Percentiles rank a stretch among this genome's conserved stretches.
phyloP scores from a whole-genome alignment of 2,888 invertebrate genomes.

The Neoscelio sp. region DNA sequence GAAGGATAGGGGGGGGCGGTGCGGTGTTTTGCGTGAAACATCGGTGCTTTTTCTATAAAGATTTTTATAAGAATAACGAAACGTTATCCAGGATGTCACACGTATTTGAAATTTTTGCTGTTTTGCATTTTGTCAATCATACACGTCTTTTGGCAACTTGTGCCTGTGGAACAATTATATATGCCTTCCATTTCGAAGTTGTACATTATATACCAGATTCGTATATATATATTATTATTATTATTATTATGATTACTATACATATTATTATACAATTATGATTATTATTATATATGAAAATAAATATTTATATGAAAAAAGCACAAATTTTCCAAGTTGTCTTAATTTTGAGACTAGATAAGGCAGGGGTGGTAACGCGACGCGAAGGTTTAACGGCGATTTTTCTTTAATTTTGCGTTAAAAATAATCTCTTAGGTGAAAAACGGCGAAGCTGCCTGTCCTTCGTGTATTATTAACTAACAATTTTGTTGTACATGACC shows the following conservation, averaged over 20 bases:
- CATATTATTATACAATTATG: constrained; percentile 37
- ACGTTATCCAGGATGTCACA: constrained; percentile 74
- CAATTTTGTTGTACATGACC: constrained; percentile 10
- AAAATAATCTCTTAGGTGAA: too few relatives aligned
- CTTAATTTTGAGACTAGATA: constrained; percentile 65
- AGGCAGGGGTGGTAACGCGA: constrained; percentile 80
- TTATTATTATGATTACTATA: constrained; percentile 68
- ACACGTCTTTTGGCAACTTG: constrained; percentile 80
- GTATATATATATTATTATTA: constrained; percentile 64
- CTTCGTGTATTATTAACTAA: constrained; percentile 51
- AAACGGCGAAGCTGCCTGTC: constrained; percentile 56
- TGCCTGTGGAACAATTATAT: constrained; percentile 82
- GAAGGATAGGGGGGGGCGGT: constrained; percentile 71
- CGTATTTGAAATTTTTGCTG: constrained; percentile 41
- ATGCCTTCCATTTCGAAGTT: constrained; percentile 71
- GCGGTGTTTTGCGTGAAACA: constrained; percentile 62
- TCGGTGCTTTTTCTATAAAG: background rate
- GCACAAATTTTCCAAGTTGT: constrained; percentile 61
- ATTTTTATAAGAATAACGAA: too few relatives aligned
- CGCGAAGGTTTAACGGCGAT: constrained; percentile 76
- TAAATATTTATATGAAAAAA: constrained; percentile 77
- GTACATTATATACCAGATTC: constrained; percentile 69
- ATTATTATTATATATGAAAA: constrained; percentile 65
- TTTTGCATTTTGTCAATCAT: constrained; percentile 73
- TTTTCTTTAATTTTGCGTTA: too few relatives aligned